Percentiles rank a stretch among this genome's conserved stretches.
Conservation (phyloP, 2,113 vertebrate species). For the Grallaria varia region DNA sequence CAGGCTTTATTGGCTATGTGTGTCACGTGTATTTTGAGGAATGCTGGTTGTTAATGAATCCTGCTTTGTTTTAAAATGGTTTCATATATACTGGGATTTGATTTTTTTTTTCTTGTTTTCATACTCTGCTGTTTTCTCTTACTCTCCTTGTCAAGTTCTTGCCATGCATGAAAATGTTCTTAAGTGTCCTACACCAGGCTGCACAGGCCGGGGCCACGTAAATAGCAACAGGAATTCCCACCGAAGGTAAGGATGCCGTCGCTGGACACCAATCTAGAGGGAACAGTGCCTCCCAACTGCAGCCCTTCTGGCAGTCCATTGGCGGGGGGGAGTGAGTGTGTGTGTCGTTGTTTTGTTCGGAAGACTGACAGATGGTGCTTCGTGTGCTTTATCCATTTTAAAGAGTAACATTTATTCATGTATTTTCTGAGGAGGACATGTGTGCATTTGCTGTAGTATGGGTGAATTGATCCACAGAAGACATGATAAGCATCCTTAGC, state of each 20-base stretch:
- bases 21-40: slow-evolving; percentile 70
- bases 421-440: neutral
- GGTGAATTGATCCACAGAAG: slow-evolving; percentile 1
- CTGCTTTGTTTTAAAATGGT: slow-evolving; percentile 65
- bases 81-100: slow-evolving; percentile 73
- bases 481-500: slow-evolving; percentile 16
- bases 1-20: slow-evolving; percentile 66
- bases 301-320: slow-evolving; percentile 44
- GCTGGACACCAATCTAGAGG: slow-evolving; percentile 34
- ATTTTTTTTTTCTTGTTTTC: slow-evolving; percentile 77
- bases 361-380: slow-evolving; percentile 51
- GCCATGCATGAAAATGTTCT: slow-evolving; percentile 99
- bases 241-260: slow-evolving; percentile 89
- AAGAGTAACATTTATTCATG: slow-evolving; percentile 10
- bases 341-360: slow-evolving; percentile 19
- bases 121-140: slow-evolving; percentile 82
- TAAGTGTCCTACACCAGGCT: slow-evolving; percentile 99
- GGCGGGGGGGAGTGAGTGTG: slow-evolving; percentile 22
- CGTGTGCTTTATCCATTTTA: slow-evolving; percentile 33
- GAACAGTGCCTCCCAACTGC: slow-evolving; percentile 49
- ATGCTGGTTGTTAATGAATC: slow-evolving; percentile 65
- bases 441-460: neutral
- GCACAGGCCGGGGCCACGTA: slow-evolving; percentile 99
- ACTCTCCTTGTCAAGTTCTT: slow-evolving; percentile 96
- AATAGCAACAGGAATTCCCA: slow-evolving; percentile 99